Evolutionary conservation across 2,888 invertebrate genomes (phyloP).

Genomic region (Trissonchulus sp.): DNA sequence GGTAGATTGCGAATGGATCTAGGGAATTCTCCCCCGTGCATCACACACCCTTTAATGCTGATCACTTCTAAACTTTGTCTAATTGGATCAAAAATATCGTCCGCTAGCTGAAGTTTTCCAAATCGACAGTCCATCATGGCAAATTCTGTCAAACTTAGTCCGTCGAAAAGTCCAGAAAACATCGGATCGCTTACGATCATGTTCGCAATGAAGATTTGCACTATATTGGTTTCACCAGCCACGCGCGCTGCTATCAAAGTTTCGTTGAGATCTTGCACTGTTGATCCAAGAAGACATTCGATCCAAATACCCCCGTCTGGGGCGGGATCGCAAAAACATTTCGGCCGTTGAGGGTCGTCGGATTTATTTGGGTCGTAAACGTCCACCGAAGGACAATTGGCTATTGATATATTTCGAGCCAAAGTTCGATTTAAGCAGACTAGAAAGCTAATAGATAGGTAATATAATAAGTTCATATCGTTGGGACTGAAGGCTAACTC

Average conservation of each 20-base stretch:
- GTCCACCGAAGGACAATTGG: not conserved
- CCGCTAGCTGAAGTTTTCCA: not conserved
- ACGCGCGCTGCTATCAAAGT: not conserved
- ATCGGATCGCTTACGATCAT: not conserved
- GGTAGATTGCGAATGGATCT: not conserved
- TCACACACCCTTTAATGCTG: not conserved
- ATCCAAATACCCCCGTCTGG: not conserved
- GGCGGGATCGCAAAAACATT: not conserved
- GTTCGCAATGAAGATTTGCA: not conserved
- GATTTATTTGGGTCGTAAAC: not conserved
- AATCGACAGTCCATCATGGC: not conserved
- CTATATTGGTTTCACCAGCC: not conserved
- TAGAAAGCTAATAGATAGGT: too few relatives aligned
- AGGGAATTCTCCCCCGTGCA: not conserved
- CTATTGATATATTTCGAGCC: not conserved
- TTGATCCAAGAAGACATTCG: not conserved
- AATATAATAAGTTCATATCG: too few relatives aligned
- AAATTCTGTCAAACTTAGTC: not conserved
- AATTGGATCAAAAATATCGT: not conserved
- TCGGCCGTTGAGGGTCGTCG: not conserved
- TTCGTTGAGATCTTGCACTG: not conserved
- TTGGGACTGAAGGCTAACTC: too few relatives aligned
- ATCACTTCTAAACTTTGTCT: not conserved
- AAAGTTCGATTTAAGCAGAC: too few relatives aligned
- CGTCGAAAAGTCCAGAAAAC: not conserved